Evolutionary conservation across 2,113 vertebrate species (phyloP).

Genomic region (Xerus inauris): DNA sequence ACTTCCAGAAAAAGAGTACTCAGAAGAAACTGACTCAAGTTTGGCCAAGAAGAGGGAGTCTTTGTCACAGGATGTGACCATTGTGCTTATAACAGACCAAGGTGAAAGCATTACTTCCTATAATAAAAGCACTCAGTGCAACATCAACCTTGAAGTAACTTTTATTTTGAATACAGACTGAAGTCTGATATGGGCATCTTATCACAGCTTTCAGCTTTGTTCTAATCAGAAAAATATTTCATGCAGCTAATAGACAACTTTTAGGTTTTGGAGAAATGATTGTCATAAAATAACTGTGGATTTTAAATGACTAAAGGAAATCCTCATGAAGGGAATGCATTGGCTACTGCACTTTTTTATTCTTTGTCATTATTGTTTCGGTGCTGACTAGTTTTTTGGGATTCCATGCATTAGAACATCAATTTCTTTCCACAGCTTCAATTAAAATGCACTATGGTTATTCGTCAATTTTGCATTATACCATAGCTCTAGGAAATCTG

Average conservation of each 20-base stretch:
- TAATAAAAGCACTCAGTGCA: background rate
- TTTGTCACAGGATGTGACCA: background rate
- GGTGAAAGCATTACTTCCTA: background rate
- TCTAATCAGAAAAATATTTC: background rate
- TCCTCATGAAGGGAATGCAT: background rate
- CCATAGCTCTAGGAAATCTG: background rate
- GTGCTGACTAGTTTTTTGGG: background rate
- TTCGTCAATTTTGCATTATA: background rate
- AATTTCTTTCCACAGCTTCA: background rate
- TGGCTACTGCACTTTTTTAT: background rate
- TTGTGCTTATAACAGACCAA: background rate
- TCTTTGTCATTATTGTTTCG: background rate
- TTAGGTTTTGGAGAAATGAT: background rate
- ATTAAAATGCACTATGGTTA: background rate
- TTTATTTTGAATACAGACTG: background rate
- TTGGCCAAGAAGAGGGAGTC: background rate
- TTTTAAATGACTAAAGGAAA: slow-evolving; percentile 36
- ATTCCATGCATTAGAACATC: background rate
- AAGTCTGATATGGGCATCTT: background rate
- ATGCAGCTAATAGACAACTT: background rate
- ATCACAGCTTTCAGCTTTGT: background rate
- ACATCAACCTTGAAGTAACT: background rate
- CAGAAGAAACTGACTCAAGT: background rate
- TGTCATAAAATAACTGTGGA: background rate
- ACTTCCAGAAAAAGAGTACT: background rate